Percentiles rank a stretch among this genome's conserved stretches.
These are phyloP conservation scores for Brachypteracias leptosomus DNA, from an alignment of 2,113 vertebrate genomes.

Conservation along the genomic window DNA sequence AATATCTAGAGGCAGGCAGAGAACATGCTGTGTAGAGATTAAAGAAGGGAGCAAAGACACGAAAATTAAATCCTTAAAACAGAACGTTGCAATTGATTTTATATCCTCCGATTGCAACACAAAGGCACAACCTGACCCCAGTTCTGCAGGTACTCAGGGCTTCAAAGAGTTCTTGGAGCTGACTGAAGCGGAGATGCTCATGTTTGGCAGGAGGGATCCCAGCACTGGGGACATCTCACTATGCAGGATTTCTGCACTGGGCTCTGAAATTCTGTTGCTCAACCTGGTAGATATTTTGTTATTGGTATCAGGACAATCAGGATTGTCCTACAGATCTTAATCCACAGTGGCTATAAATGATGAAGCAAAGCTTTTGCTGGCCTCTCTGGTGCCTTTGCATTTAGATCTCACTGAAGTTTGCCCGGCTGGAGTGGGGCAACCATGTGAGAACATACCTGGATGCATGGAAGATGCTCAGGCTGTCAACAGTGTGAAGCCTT, in stretches of 20 bases:
- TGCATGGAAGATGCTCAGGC: background rate
- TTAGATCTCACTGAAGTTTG: background rate
- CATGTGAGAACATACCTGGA: too few relatives aligned
- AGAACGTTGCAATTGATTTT: constrained; percentile 45
- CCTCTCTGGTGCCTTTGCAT: background rate
- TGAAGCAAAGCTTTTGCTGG: background rate
- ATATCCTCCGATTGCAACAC: background rate
- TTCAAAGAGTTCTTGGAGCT: background rate
- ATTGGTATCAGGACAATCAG: background rate
- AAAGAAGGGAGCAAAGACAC: constrained; percentile 59
- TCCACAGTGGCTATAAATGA: background rate
- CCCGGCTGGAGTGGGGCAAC: background rate
- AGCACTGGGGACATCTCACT: background rate
- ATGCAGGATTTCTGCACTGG: background rate
- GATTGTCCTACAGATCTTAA: background rate
- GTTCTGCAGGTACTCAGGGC: background rate
- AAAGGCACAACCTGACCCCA: background rate
- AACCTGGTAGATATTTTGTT: background rate
- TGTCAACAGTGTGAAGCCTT: accelerated
- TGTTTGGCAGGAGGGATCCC: background rate
- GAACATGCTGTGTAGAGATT: constrained; percentile 63
- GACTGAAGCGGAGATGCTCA: background rate
- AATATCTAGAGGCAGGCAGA: constrained; percentile 64
- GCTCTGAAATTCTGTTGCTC: background rate
- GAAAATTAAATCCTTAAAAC: constrained; percentile 62